Conservation (phyloP, 2,888 invertebrate species). For the Trichopria drosophilae region DNA sequence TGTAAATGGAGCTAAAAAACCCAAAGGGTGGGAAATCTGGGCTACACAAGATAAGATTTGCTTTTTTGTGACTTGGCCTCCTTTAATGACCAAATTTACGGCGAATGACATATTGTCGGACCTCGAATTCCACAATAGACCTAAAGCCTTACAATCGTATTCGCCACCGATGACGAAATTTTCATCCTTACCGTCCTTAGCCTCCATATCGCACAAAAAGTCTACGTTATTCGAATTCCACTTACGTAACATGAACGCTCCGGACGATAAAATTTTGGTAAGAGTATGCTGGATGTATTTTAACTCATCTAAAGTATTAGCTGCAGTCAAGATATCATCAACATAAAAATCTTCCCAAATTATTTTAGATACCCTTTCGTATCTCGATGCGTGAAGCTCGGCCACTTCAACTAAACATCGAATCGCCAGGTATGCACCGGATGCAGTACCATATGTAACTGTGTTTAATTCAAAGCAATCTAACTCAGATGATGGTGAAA, state of each 20-base stretch:
- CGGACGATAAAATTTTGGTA: no score
- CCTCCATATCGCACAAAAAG: no score
- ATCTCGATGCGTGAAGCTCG: no score
- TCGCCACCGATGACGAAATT: neutral
- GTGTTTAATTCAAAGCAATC: slow-evolving; percentile 5
- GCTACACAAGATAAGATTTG: neutral
- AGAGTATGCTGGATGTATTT: no score
- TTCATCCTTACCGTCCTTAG: no score
- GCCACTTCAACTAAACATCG: neutral
- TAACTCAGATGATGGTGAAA: slow-evolving; percentile 3
- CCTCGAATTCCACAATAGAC: slow-evolving; percentile 16
- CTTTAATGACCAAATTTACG: neutral
- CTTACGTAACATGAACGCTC: no score
- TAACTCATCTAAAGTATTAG: no score
- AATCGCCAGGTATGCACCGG: neutral
- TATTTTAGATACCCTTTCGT: no score
- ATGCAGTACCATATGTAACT: neutral
- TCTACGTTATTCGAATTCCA: no score
- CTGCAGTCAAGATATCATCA: no score
- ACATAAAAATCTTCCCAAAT: no score
- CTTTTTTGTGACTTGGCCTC: neutral
- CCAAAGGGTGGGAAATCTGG: slow-evolving; percentile 2
- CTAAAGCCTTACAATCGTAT: slow-evolving; percentile 14
- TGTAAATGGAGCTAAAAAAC: neutral
- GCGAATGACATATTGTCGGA: no score